Conservation (phyloP, 1,140 invertebrate genomes). For the Phymorhynchus buccinoides region DNA sequence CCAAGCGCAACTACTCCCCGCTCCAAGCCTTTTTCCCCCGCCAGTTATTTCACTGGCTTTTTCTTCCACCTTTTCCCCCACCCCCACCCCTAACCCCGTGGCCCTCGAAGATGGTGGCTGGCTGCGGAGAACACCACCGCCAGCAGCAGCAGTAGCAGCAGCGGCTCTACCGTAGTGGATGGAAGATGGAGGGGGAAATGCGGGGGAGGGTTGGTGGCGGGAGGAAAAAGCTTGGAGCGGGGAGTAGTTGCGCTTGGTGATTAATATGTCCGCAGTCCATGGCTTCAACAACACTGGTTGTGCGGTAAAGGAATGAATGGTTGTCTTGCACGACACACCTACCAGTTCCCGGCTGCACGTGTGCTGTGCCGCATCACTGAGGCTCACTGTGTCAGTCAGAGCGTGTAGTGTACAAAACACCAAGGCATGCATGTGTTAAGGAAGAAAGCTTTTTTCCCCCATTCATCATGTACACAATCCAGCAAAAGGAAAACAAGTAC, state of each 20-base stretch:
- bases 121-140: background rate
- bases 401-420: background rate
- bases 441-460: background rate
- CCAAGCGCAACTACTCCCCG: conserved; percentile 22
- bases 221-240: background rate
- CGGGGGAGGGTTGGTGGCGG: background rate
- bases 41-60: background rate
- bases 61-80: too few relatives aligned
- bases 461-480: background rate
- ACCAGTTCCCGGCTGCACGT: too few relatives aligned
- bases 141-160: too few relatives aligned
- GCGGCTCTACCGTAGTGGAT: too few relatives aligned
- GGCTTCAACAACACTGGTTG: background rate
- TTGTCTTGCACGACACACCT: conserved; percentile 5
- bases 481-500: background rate
- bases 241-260: conserved; percentile 31
- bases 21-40: background rate
- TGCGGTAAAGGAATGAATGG: background rate
- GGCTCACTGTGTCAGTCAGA: background rate
- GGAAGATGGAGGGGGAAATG: background rate
- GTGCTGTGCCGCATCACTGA: background rate
- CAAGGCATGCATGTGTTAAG: background rate
- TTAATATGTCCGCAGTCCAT: conserved; percentile 24
- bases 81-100: background rate
- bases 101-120: background rate